These are phyloP conservation scores for Bombyx mandarina DNA, from an alignment of 1,140 invertebrate genomes.

Conservation along the genomic window DNA sequence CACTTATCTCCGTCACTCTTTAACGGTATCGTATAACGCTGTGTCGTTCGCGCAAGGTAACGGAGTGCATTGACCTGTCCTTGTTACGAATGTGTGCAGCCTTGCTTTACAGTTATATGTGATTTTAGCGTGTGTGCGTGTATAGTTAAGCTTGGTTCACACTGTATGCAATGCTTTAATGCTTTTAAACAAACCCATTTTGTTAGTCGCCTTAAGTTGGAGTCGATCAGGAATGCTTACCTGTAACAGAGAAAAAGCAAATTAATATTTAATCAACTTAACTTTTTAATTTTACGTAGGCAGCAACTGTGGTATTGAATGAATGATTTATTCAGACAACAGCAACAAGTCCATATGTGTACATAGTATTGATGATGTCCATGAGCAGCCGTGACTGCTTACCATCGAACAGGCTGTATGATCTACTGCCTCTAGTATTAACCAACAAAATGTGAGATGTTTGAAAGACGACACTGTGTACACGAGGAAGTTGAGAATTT, in stretches of 20 bases:
- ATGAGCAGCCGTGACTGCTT: too few species aligned
- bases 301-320: too few species aligned
- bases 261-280: too few species aligned
- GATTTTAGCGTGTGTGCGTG: slow-evolving; percentile 49
- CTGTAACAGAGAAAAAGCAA: slow-evolving; percentile 24
- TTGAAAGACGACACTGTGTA: too few species aligned
- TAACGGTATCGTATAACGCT: slow-evolving; percentile 24
- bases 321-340: too few species aligned
- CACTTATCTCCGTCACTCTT: slow-evolving; percentile 31
- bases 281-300: too few species aligned
- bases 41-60: slow-evolving; percentile 61
- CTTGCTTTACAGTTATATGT: slow-evolving; percentile 66
- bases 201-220: neutral
- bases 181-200: neutral
- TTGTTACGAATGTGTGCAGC: slow-evolving; percentile 64
- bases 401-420: too few species aligned
- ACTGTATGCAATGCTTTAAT: slow-evolving; percentile 15
- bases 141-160: slow-evolving; percentile 55
- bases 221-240: slow-evolving; percentile 19
- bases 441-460: too few species aligned
- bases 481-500: too few species aligned
- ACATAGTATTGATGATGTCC: too few species aligned
- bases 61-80: slow-evolving; percentile 68
- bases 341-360: too few species aligned
- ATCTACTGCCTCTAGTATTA: too few species aligned